Percentiles rank a stretch among this genome's conserved stretches.
Conservation (phyloP, 1,140 invertebrate genomes). For the Meloidogyne hapla region DNA sequence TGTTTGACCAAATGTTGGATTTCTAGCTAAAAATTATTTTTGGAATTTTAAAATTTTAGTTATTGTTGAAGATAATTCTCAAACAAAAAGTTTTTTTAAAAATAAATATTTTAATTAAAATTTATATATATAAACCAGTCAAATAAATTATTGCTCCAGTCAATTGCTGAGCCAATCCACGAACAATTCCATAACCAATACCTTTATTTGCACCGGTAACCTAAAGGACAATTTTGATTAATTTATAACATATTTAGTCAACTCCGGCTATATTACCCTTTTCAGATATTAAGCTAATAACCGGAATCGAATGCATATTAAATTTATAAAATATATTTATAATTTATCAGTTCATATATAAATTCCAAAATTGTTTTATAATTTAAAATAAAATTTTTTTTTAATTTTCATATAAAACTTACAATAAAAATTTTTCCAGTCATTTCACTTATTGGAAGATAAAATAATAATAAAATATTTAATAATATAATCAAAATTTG, state of each 20-base stretch:
- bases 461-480: too few relatives aligned
- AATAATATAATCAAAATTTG: too few relatives aligned
- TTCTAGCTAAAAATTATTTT: slow-evolving; percentile 37
- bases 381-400: too few relatives aligned
- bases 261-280: too few relatives aligned
- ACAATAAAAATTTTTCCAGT: neutral
- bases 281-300: too few relatives aligned
- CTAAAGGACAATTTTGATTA: slow-evolving; percentile 11
- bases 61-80: slow-evolving; percentile 25
- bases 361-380: too few relatives aligned
- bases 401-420: neutral
- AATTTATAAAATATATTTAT: neutral
- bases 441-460: too few relatives aligned
- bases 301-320: too few relatives aligned
- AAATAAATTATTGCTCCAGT: slow-evolving; percentile 39
- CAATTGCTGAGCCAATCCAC: slow-evolving; percentile 30
- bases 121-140: slow-evolving; percentile 31
- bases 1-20: slow-evolving; percentile 39
- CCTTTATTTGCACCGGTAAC: slow-evolving; percentile 52
- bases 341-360: too few relatives aligned
- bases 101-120: slow-evolving; percentile 16
- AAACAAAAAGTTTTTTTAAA: neutral
- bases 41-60: neutral
- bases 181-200: slow-evolving; percentile 50
- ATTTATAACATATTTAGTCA: too few relatives aligned